phyloP scores from a whole-genome alignment of 2,113 vertebrate species.

The Onychostoma macrolepis region DNA sequence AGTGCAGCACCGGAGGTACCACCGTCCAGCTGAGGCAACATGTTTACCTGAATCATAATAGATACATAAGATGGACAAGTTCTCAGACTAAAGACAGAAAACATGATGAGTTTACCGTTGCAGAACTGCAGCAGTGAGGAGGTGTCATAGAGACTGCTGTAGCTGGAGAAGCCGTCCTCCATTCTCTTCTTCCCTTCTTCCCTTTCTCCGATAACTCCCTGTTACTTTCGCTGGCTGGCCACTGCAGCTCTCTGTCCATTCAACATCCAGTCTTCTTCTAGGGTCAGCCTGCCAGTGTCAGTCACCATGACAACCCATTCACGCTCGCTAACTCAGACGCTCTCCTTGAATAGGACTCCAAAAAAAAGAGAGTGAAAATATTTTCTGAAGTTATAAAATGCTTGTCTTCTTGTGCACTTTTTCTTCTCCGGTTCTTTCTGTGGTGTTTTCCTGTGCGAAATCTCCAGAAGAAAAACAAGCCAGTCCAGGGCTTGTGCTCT shows the following conservation, averaged over 20 bases:
- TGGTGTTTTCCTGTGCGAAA: conserved; percentile 50
- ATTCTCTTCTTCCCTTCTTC: conserved; percentile 76
- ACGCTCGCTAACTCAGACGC: conserved; percentile 67
- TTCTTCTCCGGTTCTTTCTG: conserved; percentile 44
- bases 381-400: conserved; percentile 48
- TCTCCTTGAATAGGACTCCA: conserved; percentile 24
- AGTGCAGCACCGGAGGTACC: not conserved
- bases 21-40: not conserved
- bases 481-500: conserved; percentile 69
- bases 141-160: conserved; percentile 96
- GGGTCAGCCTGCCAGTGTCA: conserved; percentile 85
- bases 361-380: not conserved
- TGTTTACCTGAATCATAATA: conserved; percentile 16
- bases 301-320: conserved; percentile 92
- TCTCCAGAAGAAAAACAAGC: conserved; percentile 69
- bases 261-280: conserved; percentile 68
- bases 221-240: conserved; percentile 71
- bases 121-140: conserved; percentile 96
- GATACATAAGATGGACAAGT: not conserved
- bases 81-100: conserved; percentile 9
- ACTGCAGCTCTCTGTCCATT: conserved; percentile 73
- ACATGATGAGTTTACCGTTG: conserved; percentile 81
- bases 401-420: conserved; percentile 49
- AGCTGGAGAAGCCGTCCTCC: conserved; percentile 94
- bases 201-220: conserved; percentile 64